Evolutionary conservation across 2,888 invertebrate species (phyloP).

Genomic region (Spisula solida): DNA sequence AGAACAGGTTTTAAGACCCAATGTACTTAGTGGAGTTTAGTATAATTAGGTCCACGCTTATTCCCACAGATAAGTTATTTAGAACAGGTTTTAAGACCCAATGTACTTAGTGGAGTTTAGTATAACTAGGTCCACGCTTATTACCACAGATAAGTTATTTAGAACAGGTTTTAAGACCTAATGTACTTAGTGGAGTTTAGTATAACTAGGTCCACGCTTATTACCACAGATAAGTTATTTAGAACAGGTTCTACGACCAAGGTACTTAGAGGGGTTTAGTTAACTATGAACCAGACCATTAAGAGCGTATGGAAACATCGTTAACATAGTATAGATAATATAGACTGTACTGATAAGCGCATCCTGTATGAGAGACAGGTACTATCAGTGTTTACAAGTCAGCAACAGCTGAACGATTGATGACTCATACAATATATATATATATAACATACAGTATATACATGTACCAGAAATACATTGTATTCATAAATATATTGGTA

Average conservation of each 20-base stretch:
- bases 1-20: no score
- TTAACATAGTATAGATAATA: not conserved
- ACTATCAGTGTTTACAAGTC: not conserved
- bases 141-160: not conserved
- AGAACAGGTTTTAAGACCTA: no score
- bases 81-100: no score
- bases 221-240: not conserved
- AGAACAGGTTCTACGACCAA: no score
- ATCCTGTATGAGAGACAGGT: constrained; percentile 1
- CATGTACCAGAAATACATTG: not conserved
- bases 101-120: no score
- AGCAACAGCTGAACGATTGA: not conserved
- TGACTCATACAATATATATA: not conserved
- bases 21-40: no score
- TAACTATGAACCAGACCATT: not conserved
- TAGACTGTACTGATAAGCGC: not conserved
- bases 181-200: no score
- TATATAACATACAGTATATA: not conserved
- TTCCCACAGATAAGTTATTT: not conserved
- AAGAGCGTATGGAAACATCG: not conserved
- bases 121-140: not conserved
- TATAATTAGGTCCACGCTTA: not conserved
- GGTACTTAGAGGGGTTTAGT: not conserved
- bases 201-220: not conserved
- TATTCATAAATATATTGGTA: not conserved